These are phyloP conservation scores for Leiothrix lutea DNA, from an alignment of 2,113 vertebrate species.

Conservation along the genomic window DNA sequence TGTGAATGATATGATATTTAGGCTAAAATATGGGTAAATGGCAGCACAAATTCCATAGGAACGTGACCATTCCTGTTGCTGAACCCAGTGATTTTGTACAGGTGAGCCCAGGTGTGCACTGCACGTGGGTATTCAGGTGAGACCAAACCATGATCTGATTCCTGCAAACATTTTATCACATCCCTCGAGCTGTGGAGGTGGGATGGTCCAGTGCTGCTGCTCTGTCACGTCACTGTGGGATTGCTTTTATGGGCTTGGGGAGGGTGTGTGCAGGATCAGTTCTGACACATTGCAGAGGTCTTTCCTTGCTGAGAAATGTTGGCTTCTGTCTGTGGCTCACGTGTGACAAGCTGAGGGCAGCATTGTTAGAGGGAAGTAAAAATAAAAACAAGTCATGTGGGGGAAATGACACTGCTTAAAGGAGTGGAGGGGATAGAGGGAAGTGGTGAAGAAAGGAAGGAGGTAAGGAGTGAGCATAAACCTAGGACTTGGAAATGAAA, in stretches of 20 bases:
- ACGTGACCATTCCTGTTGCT: background rate
- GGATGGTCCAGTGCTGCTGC: background rate
- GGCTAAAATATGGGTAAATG: background rate
- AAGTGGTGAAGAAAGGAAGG: slow-evolving; percentile 9
- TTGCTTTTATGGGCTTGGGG: background rate
- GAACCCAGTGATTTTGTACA: accelerated
- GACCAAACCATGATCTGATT: background rate
- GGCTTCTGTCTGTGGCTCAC: background rate
- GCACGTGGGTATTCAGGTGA: background rate
- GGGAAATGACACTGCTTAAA: background rate
- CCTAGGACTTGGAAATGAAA: background rate
- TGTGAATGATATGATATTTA: background rate
- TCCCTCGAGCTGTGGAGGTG: background rate
- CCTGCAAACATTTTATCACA: background rate
- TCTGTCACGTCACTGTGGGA: accelerated
- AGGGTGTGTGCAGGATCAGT: background rate
- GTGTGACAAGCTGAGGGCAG: background rate
- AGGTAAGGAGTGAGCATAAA: background rate
- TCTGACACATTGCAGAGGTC: background rate
- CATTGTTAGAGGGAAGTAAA: background rate
- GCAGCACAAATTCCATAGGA: background rate
- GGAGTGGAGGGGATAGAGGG: background rate
- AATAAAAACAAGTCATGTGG: background rate
- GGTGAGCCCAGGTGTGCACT: background rate
- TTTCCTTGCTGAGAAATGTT: background rate